Percentiles rank a stretch among this genome's conserved stretches.
Conservation (phyloP, 2,888 invertebrate genomes). For the Lymantria dispar region DNA sequence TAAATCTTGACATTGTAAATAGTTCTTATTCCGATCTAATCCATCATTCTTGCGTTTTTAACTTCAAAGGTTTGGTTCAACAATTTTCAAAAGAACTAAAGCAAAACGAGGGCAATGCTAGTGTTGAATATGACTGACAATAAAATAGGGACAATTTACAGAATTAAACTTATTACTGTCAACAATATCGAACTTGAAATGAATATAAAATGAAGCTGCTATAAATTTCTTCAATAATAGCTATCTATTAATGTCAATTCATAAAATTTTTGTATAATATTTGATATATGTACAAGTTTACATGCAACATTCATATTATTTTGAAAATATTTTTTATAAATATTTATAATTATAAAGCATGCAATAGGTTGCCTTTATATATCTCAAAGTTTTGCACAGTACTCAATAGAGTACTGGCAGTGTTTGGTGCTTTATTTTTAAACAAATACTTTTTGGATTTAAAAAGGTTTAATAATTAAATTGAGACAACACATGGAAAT, state of each 20-base stretch:
- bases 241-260: not conserved
- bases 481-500: conserved; percentile 13
- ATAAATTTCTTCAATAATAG: not conserved
- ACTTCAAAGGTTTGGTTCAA: not conserved
- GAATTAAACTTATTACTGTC: conserved; percentile 49
- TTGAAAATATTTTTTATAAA: not conserved
- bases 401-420: not conserved
- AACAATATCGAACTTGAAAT: conserved; percentile 26
- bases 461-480: conserved; percentile 32
- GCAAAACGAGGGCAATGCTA: not conserved
- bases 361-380: not conserved
- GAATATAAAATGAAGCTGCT: conserved; percentile 19
- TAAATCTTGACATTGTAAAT: too few species aligned
- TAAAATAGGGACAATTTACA: conserved; percentile 39
- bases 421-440: too few species aligned
- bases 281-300: not conserved
- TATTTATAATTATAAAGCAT: not conserved
- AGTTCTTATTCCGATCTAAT: too few species aligned
- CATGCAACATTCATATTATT: not conserved
- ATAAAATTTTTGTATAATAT: not conserved
- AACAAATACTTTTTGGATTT: too few species aligned
- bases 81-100: too few species aligned
- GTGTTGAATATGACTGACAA: conserved; percentile 35
- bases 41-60: too few species aligned
- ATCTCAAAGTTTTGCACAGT: not conserved